These are phyloP conservation scores for Lithodes maja DNA, from an alignment of 2,888 invertebrate genomes.

Conservation along the genomic window DNA sequence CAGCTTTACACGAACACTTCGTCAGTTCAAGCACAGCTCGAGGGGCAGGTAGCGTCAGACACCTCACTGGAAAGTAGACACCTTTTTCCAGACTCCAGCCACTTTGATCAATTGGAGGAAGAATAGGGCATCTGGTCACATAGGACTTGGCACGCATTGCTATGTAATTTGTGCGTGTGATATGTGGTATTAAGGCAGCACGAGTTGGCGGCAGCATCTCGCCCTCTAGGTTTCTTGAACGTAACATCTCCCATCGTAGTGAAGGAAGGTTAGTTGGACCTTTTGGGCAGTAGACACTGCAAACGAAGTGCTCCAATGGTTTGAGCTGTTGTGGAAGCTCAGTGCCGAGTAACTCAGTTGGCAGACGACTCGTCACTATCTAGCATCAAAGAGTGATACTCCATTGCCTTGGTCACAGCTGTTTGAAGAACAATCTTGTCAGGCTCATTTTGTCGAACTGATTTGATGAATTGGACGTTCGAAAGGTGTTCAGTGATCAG, in stretches of 20 bases:
- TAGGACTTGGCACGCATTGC: slow-evolving; percentile 27
- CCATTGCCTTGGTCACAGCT: slow-evolving; percentile 10
- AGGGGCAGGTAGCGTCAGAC: slow-evolving; percentile 23
- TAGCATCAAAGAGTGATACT: slow-evolving; percentile 11
- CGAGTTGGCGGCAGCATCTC: slow-evolving; percentile 16
- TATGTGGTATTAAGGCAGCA: not conserved
- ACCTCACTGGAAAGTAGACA: slow-evolving; percentile 5
- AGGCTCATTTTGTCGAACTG: slow-evolving; percentile 19
- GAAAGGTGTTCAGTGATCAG: slow-evolving; percentile 26
- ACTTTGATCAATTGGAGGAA: not conserved
- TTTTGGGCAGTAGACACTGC: slow-evolving; percentile 11
- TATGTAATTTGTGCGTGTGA: not conserved
- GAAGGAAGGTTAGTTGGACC: not conserved
- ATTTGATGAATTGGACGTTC: slow-evolving; percentile 5
- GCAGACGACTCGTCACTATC: slow-evolving; percentile 14
- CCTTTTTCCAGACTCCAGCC: not conserved
- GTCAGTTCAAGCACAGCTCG: slow-evolving; percentile 30
- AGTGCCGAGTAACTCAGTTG: not conserved
- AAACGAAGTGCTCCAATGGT: slow-evolving; percentile 5
- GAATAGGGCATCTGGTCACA: not conserved
- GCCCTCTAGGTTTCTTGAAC: slow-evolving; percentile 13
- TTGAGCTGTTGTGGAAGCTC: slow-evolving; percentile 10
- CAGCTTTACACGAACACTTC: slow-evolving; percentile 4
- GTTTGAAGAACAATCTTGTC: not conserved
- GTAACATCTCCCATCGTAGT: slow-evolving; percentile 11